phyloP scores from a whole-genome alignment of 2,888 invertebrate species.

The Chrysina gloriosa region DNA sequence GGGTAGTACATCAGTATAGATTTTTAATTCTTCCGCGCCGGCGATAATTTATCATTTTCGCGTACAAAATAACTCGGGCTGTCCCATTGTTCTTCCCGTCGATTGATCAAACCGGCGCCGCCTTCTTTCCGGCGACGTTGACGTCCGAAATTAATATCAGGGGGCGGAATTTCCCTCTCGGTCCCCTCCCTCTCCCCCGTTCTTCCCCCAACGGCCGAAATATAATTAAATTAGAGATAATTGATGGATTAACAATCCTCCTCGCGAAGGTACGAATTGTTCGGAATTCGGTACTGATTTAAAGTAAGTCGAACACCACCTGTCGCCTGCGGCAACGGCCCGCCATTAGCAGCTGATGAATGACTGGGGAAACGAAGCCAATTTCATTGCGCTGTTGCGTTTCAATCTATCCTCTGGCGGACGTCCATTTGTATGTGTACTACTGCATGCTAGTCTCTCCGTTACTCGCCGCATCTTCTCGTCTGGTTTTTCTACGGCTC shows the following conservation, averaged over 20 bases:
- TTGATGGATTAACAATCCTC: slow-evolving; percentile 44
- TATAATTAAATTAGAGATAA: slow-evolving; percentile 42
- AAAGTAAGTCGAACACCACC: slow-evolving; percentile 52
- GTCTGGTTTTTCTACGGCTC: too few species aligned
- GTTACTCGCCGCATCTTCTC: too few species aligned
- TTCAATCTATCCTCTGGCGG: slow-evolving; percentile 53
- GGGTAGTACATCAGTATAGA: too few species aligned
- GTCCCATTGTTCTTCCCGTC: slow-evolving; percentile 26
- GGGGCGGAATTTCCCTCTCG: slow-evolving; percentile 23
- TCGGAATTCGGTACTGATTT: slow-evolving; percentile 40
- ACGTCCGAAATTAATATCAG: slow-evolving; percentile 35
- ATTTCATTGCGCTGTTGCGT: slow-evolving; percentile 61
- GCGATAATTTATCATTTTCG: slow-evolving; percentile 28
- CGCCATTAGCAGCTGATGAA: slow-evolving; percentile 63
- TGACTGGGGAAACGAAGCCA: slow-evolving; percentile 63
- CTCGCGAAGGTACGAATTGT: slow-evolving; percentile 40
- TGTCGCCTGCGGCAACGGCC: slow-evolving; percentile 59
- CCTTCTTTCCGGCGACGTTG: slow-evolving; percentile 6
- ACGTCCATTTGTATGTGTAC: slow-evolving; percentile 48
- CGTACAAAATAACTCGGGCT: neutral
- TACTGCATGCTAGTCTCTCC: too few species aligned
- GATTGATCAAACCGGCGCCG: slow-evolving; percentile 30
- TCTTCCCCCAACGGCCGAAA: neutral
- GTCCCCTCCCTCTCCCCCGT: neutral
- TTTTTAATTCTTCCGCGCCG: slow-evolving; percentile 9